Base-by-base conservation (phyloP, 2,113 vertebrate genomes). In the Zootoca vivipara region DNA sequence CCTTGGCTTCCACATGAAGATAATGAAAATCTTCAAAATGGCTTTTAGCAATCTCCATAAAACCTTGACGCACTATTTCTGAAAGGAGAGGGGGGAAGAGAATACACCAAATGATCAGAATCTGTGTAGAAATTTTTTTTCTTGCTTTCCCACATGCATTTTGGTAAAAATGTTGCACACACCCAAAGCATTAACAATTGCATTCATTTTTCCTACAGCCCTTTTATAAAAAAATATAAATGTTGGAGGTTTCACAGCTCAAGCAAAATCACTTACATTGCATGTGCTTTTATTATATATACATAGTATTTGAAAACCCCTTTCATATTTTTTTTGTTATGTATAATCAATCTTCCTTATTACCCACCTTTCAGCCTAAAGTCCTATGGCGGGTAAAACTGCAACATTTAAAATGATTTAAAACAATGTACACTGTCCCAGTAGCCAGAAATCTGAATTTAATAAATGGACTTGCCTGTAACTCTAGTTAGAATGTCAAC, bases 401-500 rank as follows among this genome's bases (percentile, higher is more conserved):
- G 46, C 46, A 52, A 52, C 10, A 52, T 52, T 52, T 52, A 9
- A 46, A 46, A 46, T 46, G 46, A 46, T 46, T 46, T 46, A 52
- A 52, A 12, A 52, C 46, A 52, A 52, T 2, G 10, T 46, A 46
- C n/a, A 73, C 35, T 7, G 35, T 73, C 72, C 4, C 58, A 62
- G 58, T 18, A 62, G 58, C 58, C 58, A 62, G 58, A 62, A 62
- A 20, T 4, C 58, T 62, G 16, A 62, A 62, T 20, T 62, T 18
- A 64, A 26, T 33, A 75, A 52, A 16, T 0, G 0, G 28, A 78
- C 80, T 2, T 89, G 97, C 97, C 89, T 0, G 92, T 92, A 20
- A 96, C 87, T 0, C 79, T 94, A 83, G 97, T 97, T 30, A 98
- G 93, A 77, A 95, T 96, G 1, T 26, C 87, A 1, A 98, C 0